These are phyloP conservation scores for Sebastes hubbsi DNA, from an alignment of 2,797 vertebrate species.

Conservation along the genomic window DNA sequence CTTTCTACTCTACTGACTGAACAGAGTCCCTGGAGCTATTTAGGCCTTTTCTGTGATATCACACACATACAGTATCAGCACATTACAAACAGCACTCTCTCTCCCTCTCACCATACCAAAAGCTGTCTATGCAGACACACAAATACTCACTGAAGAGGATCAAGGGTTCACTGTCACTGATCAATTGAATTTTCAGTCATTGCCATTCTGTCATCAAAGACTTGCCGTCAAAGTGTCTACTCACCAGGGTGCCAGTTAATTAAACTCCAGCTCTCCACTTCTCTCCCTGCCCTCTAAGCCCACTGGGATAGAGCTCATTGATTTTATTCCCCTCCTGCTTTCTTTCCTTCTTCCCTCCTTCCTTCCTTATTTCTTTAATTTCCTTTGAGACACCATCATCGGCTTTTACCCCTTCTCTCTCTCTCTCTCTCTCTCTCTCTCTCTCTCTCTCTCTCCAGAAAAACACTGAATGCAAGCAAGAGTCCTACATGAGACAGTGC, in stretches of 20 bases:
- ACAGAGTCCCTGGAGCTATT: neutral
- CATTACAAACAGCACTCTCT: neutral
- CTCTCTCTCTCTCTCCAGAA: neutral
- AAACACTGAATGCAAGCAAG: neutral
- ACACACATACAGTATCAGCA: neutral
- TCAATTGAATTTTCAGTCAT: slow-evolving; percentile 7
- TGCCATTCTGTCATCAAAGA: slow-evolving; percentile 31
- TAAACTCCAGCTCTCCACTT: slow-evolving; percentile 38
- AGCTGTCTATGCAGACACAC: neutral
- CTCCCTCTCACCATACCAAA: neutral
- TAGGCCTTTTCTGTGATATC: neutral
- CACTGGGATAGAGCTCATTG: slow-evolving; percentile 31
- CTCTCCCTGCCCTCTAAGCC: neutral
- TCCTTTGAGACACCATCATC: slow-evolving; percentile 21
- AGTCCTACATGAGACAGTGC: neutral
- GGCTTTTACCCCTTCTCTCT: neutral
- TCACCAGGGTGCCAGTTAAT: slow-evolving; percentile 45
- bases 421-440: neutral
- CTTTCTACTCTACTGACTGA: neutral
- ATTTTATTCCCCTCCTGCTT: slow-evolving; percentile 15
- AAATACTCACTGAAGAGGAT: neutral
- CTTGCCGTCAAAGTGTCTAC: slow-evolving; percentile 27
- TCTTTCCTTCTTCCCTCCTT: neutral
- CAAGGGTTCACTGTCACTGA: neutral
- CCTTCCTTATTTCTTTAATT: slow-evolving; percentile 9